Base-by-base conservation (phyloP, 2,797 vertebrate genomes). In the Rhinichthys osculus region DNA sequence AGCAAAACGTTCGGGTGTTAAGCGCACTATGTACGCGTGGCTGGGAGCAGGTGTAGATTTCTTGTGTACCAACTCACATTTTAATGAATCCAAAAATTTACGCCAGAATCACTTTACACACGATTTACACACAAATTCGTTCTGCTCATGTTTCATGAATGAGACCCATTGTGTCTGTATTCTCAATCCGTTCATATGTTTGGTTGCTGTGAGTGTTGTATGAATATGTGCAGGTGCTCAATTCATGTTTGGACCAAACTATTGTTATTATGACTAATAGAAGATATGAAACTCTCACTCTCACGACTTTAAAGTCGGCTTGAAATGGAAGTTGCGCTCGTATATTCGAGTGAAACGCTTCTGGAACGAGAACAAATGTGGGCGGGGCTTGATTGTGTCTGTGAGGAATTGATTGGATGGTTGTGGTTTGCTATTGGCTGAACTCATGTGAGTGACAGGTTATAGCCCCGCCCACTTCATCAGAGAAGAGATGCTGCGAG, bases 131-230 rank as follows among this genome's bases (percentile, higher is more conserved):
- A 27, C 1, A 27, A 27, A 27, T 27, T 27, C 27, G 27, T 27
- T 27, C 27, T 27, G 27, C 27, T 27, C 27, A 1, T 27, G 27
- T 27, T 27, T 27, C 27, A 27, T 27, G 27, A 27, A 27, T 27
- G 27, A 27, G 27, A 27, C 27, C 27, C 27, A 27, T 40, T 59
- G 38, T 40, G 21, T 38, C 17, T 27, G 54, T 59, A 38, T 57
- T 38, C 1, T 13, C 19, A 16, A 14, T 76, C 50, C 19, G 7
- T 77, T 5, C 13, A 4, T 57, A 54, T 62, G 76, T 62, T 62
- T 42, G 14, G 16, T 44, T 27, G 93, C 90, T 92, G 90, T 92
- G 90, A 88, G 89, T 89, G 91, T 90, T 27, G 74, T 83, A 30
- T 70, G 47, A 54, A 44, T 86, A n/a, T 91, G 85, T 86, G 83